phyloP scores from a whole-genome alignment of 2,888 invertebrate genomes.

The Deilephila elpenor region DNA sequence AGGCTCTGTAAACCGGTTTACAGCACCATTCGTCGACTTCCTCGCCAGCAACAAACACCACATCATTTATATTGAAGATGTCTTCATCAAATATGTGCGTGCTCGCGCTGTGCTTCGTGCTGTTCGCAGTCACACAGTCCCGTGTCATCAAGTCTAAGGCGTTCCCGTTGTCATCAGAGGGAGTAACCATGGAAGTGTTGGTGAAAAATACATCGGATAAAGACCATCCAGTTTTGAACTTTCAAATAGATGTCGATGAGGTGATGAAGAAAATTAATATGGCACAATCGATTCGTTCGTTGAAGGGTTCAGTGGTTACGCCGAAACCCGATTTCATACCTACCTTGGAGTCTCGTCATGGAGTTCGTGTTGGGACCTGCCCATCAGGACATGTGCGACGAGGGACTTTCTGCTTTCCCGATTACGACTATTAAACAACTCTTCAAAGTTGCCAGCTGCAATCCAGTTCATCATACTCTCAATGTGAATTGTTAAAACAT shows the following conservation, averaged over 20 bases:
- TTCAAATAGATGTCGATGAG: constrained; percentile 35
- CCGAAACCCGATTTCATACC: constrained; percentile 11
- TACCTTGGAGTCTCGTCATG: constrained; percentile 41
- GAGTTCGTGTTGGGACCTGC: constrained; percentile 44
- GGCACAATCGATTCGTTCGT: background rate
- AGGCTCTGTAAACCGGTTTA: background rate
- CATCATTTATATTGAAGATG: constrained; percentile 31
- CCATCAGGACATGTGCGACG: constrained; percentile 46
- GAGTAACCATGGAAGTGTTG: constrained; percentile 26
- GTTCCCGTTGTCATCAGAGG: constrained; percentile 26
- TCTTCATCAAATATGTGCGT: constrained; percentile 32
- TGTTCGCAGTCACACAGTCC: constrained; percentile 10
- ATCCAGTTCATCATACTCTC: background rate
- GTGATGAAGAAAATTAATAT: constrained; percentile 23
- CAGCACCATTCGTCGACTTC: constrained; percentile 9
- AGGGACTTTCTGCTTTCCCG: constrained; percentile 53
- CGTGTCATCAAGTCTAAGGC: constrained; percentile 25
- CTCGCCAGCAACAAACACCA: constrained; percentile 24
- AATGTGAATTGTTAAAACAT: background rate
- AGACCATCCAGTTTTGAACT: constrained; percentile 28
- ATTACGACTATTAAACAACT: constrained; percentile 43
- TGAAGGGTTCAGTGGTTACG: background rate
- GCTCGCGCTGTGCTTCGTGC: constrained; percentile 29
- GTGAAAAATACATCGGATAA: constrained; percentile 26
- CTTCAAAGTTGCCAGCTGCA: background rate